Conservation (phyloP, 2,113 vertebrate species). For the Eulemur rufifrons region DNA sequence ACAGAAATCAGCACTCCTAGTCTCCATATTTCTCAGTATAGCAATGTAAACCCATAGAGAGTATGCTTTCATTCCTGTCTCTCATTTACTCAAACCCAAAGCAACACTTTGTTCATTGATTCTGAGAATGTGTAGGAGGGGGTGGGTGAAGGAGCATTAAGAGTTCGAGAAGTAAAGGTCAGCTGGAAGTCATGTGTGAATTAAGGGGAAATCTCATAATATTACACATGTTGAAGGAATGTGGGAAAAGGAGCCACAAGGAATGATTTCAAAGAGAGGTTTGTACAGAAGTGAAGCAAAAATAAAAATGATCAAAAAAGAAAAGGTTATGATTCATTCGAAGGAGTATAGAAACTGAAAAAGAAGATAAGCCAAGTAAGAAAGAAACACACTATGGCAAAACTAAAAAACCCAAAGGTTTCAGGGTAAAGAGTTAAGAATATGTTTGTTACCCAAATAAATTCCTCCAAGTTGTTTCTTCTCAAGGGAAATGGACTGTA, state of each 20-base stretch:
- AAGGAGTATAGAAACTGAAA: background rate
- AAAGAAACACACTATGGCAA: background rate
- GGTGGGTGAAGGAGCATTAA: background rate
- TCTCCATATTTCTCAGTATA: constrained; percentile 93
- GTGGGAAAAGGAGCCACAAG: background rate
- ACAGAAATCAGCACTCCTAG: constrained; percentile 95
- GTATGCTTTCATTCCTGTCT: background rate
- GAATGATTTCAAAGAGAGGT: constrained; percentile 2
- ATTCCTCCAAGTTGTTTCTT: constrained; percentile 42
- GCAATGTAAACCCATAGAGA: constrained; percentile 76
- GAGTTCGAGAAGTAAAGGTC: background rate
- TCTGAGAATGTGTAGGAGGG: background rate
- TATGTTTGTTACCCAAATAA: background rate
- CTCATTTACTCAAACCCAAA: background rate
- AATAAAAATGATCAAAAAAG: background rate
- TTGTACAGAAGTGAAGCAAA: background rate
- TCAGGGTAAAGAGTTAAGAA: background rate
- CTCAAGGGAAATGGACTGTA: background rate
- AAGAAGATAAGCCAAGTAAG: background rate
- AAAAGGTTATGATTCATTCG: background rate
- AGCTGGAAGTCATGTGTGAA: background rate
- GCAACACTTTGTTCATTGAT: constrained; percentile 17
- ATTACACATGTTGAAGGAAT: background rate
- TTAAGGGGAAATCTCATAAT: background rate
- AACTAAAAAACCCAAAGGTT: background rate